Base-by-base conservation (phyloP, 2,888 invertebrate genomes). In the Dasypolia templi region DNA sequence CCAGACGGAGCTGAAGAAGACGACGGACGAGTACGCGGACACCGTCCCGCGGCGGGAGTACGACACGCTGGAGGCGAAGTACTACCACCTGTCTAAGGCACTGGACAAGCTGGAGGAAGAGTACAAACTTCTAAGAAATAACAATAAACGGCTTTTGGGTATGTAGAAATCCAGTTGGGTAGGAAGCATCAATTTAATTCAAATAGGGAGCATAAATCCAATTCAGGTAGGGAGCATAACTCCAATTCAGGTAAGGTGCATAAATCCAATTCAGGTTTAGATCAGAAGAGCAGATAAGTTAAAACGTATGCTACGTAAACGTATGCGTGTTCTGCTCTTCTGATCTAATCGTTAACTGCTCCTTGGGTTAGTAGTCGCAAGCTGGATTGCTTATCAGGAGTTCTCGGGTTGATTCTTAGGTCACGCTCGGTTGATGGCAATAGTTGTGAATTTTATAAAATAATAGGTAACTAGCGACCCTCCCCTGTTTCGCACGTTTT, bases 21-120 rank as follows among this genome's bases (percentile, higher is more conserved):
- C 94, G 91, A 90, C 88, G 0, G 96, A 96, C 4, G 94, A 95
- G 76, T 96, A 96, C 82, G 89, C 94, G 0, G 95, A 95, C 58
- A 94, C 94, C 1, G 95, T 96, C 2, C 96, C 96, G 2, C 92
- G 93, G n/a, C 89, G 95, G 0, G 92, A 95, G 58, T 91, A 92
- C 82, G 96, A 96, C 68, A 71, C 78, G 3, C 85, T 96, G 55
- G 93, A 94, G 55, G 86, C 92, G 2, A 91, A 92, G 73, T 84
- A 91, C 70, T 75, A 71, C n/a, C 91, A 91, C 9, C 77, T 91
- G 19, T 77, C 76, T 42, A 93, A 92, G 81, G 87, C 86, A 12
- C 73, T 91, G 2, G 88, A 89, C 19, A 81, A 82, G 1, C 62
- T 94, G 32, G 85, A 81, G 39, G 80, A 80, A 0, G 93, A 95